phyloP scores from a whole-genome alignment of 1,140 invertebrate species.

The Musca domestica region DNA sequence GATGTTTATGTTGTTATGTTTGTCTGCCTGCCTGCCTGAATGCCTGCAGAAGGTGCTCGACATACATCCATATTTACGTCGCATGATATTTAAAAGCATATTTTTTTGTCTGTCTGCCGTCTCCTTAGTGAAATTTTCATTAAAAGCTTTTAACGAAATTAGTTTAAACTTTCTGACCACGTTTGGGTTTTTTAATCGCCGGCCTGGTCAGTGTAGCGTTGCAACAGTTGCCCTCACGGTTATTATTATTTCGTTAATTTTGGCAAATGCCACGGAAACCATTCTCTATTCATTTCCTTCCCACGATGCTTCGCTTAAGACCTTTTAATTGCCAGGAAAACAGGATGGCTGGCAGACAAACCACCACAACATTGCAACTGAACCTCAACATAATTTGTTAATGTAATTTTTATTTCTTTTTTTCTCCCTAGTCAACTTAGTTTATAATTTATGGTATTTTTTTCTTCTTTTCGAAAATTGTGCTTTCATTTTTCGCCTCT shows the following conservation, averaged over 20 bases:
- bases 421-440: neutral
- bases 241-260: constrained; percentile 5
- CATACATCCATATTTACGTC: no score
- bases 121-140: constrained; percentile 18
- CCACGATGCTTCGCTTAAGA: neutral
- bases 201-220: constrained; percentile 23
- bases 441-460: neutral
- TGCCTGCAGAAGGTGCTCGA: no score
- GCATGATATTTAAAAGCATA: no score
- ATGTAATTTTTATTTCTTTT: constrained; percentile 14
- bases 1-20: no score
- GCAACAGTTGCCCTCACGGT: constrained; percentile 19
- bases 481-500: no score
- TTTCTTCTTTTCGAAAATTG: neutral
- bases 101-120: neutral
- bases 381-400: constrained; percentile 20
- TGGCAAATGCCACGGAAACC: constrained; percentile 12
- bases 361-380: neutral
- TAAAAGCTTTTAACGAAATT: constrained; percentile 25
- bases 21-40: no score
- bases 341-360: neutral
- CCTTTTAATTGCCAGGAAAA: constrained; percentile 11
- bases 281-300: neutral
- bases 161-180: constrained; percentile 26
- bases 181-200: constrained; percentile 17